Conservation (phyloP, 2,113 vertebrate species). For the Salvator merianae region DNA sequence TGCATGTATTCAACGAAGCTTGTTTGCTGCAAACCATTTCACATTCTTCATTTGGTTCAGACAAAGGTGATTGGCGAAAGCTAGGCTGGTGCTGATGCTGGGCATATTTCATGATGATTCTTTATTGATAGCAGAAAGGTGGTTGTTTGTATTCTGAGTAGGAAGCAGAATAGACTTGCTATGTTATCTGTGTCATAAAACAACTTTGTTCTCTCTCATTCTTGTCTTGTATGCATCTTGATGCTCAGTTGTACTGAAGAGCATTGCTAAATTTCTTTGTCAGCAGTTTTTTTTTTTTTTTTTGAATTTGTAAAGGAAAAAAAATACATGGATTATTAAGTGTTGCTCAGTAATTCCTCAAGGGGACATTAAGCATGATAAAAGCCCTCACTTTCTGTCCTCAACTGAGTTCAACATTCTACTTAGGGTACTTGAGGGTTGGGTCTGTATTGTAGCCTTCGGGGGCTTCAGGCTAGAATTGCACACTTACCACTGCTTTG, state of each 20-base stretch:
- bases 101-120: background rate
- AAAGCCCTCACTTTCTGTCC: background rate
- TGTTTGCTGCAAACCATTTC: background rate
- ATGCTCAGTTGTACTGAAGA: slow-evolving; percentile 35
- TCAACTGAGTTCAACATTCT: background rate
- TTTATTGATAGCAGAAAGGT: slow-evolving; percentile 22
- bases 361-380: slow-evolving; percentile 41
- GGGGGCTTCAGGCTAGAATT: slow-evolving; percentile 41
- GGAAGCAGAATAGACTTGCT: background rate
- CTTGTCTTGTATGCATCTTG: slow-evolving; percentile 21
- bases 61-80: slow-evolving; percentile 15
- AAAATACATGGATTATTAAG: slow-evolving; percentile 60
- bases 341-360: slow-evolving; percentile 49
- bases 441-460: fast-evolving
- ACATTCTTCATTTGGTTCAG: slow-evolving; percentile 1
- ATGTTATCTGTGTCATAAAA: background rate
- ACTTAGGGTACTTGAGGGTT: background rate
- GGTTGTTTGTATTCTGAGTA: background rate
- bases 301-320: slow-evolving; percentile 31
- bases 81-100: slow-evolving; percentile 4
- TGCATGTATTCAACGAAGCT: background rate
- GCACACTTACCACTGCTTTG: slow-evolving; percentile 15
- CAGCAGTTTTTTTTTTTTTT: slow-evolving; percentile 54
- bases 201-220: background rate
- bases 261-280: slow-evolving; percentile 20